Conservation (phyloP, 2,888 invertebrate species). For the Drosophila paramelanica region DNA sequence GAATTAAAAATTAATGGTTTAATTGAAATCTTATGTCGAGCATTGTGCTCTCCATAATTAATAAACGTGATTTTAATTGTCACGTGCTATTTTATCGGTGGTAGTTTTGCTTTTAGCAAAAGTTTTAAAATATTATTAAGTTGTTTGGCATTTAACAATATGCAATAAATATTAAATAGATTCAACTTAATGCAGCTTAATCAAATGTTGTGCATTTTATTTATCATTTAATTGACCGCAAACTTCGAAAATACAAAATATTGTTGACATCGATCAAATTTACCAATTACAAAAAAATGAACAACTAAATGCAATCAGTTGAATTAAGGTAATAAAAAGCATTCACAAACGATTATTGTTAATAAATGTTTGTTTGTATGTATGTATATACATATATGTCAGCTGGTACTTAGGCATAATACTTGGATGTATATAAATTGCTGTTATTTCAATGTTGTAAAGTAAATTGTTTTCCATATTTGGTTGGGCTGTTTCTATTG, state of each 20-base stretch:
- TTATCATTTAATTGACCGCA: conserved; percentile 44
- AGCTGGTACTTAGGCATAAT: conserved; percentile 7
- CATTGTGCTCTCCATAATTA: conserved; percentile 33
- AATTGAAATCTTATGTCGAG: conserved; percentile 52
- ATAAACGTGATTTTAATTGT: conserved; percentile 50
- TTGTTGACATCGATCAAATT: not conserved
- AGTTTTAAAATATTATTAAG: conserved; percentile 1
- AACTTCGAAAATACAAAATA: conserved; percentile 11
- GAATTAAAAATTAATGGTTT: conserved; percentile 38
- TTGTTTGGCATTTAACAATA: conserved; percentile 6
- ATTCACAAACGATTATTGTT: conserved; percentile 22
- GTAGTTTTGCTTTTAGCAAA: conserved; percentile 54
- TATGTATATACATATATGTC: conserved; percentile 6
- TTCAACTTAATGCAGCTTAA: conserved; percentile 8
- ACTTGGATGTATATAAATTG: conserved; percentile 29
- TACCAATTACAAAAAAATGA: not conserved
- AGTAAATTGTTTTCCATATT: conserved; percentile 67
- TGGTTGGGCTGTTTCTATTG: conserved; percentile 47
- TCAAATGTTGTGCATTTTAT: conserved; percentile 8
- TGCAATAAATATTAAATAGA: conserved; percentile 11
- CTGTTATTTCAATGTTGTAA: conserved; percentile 41
- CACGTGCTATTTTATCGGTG: conserved; percentile 70
- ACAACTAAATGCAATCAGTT: conserved; percentile 47
- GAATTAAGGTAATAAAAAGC: conserved; percentile 17
- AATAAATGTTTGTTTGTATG: conserved; percentile 1